Conservation (phyloP, 1,140 invertebrate genomes). For the Antheraea mylitta region DNA sequence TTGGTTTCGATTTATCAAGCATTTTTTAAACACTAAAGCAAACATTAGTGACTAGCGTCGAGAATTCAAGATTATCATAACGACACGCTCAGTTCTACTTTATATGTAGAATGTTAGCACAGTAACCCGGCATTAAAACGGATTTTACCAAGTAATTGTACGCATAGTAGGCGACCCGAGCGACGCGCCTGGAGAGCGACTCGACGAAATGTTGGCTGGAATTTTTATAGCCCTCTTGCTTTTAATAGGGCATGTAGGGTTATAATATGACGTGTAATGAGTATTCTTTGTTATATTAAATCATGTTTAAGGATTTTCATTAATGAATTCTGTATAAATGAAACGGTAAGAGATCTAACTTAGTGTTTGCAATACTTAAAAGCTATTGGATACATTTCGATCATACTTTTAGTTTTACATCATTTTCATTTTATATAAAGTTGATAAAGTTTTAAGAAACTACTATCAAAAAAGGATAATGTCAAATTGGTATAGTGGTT, state of each 20-base stretch:
- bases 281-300: background rate
- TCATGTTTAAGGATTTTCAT: background rate
- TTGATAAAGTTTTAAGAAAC: too few relatives aligned
- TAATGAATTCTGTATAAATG: too few relatives aligned
- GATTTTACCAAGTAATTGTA: constrained; percentile 1
- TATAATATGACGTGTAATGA: background rate
- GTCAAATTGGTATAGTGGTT: too few relatives aligned
- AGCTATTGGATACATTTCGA: too few relatives aligned
- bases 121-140: background rate
- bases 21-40: too few relatives aligned
- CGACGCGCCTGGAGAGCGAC: background rate
- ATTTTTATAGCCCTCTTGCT: background rate
- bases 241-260: constrained; percentile 2
- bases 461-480: too few relatives aligned
- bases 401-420: too few relatives aligned
- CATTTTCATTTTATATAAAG: too few relatives aligned
- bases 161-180: background rate
- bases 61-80: background rate
- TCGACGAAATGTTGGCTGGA: background rate
- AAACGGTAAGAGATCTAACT: too few relatives aligned
- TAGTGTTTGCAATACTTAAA: too few relatives aligned
- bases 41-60: too few relatives aligned
- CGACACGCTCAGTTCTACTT: background rate
- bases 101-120: background rate
- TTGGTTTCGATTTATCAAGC: too few relatives aligned